Base-by-base conservation (phyloP, 1,140 invertebrate species). In the Papilio polyxenes region DNA sequence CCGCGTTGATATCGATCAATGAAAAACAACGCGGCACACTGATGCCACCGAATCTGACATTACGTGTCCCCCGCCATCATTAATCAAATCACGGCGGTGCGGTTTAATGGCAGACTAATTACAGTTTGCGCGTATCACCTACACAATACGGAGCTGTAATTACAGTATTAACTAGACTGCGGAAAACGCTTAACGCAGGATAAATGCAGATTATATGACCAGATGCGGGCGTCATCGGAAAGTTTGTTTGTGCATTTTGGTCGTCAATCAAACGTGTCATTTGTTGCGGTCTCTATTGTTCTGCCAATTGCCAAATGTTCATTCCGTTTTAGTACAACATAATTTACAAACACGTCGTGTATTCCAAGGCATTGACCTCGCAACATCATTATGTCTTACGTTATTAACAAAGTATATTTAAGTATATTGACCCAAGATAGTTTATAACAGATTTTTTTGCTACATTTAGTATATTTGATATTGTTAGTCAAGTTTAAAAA, bases 91-190 rank as follows among this genome's bases (percentile, higher is more conserved):
- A 90, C 87, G 84, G 83, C 84, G 84, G 85, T 86, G 89, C 87
- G 88, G 88, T 88, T 87, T 90, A 88, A 90, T 90, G 87, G 88
- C 90, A 87, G 88, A 85, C 91, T 92, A 92, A 92, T 91, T 92
- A 92, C 89, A 91, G 88, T 90, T 89, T 88, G 84, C 85, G 81
- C 84, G 85, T 86, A 87, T 87, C 85, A 87, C 81, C 87, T 89
- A 89, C 87, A 89, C 84, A 86, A 85, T 81, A 82, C 81, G 87
- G 82, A 75, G 85, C 85, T 85, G 84, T 87, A 87, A 89, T 88
- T 88, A 89, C 85, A 85, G 85, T 84, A 87, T 87, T 85, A 89
- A 87, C 84, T 86, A 82, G 77, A 84, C 83, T 84, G 85, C 84
- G 84, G 83, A 85, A 80, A 88, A 83, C 83, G 85, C 85, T 89